Conservation (phyloP, 2,113 vertebrate species). For the Gavialis gangeticus region DNA sequence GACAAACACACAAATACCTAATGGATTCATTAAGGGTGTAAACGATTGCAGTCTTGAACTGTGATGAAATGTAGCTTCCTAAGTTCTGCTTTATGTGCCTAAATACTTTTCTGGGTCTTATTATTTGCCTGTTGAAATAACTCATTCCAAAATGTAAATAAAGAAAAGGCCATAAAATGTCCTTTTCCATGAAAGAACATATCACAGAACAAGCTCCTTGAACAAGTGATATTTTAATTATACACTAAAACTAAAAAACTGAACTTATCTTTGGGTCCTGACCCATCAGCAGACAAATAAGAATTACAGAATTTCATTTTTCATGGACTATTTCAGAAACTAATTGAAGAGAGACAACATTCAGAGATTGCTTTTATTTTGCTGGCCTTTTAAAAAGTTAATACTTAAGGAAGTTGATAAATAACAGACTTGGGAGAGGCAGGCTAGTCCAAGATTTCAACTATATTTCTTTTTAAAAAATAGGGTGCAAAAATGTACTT, state of each 20-base stretch:
- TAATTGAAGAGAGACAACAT: neutral
- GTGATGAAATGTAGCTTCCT: too few relatives aligned
- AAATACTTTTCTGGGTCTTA: too few relatives aligned
- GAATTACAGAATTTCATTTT: neutral
- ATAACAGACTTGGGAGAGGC: neutral
- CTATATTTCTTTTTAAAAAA: neutral
- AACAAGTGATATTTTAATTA: neutral
- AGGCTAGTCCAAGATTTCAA: neutral
- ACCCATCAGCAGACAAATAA: neutral
- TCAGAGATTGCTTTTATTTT: slow-evolving; percentile 21
- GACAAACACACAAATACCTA: neutral
- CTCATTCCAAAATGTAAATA: neutral
- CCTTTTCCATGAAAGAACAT: neutral
- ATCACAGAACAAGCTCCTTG: neutral
- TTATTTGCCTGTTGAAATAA: neutral
- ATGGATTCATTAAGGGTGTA: too few relatives aligned
- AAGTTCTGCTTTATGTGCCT: too few relatives aligned
- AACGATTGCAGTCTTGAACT: too few relatives aligned
- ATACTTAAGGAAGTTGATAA: neutral
- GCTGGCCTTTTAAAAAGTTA: neutral
- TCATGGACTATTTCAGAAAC: neutral
- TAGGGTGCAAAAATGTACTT: neutral
- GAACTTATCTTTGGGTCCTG: neutral
- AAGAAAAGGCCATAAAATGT: neutral
- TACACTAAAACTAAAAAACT: neutral